Conservation (phyloP, 2,797 vertebrate species). For the Buceros bicornis region DNA sequence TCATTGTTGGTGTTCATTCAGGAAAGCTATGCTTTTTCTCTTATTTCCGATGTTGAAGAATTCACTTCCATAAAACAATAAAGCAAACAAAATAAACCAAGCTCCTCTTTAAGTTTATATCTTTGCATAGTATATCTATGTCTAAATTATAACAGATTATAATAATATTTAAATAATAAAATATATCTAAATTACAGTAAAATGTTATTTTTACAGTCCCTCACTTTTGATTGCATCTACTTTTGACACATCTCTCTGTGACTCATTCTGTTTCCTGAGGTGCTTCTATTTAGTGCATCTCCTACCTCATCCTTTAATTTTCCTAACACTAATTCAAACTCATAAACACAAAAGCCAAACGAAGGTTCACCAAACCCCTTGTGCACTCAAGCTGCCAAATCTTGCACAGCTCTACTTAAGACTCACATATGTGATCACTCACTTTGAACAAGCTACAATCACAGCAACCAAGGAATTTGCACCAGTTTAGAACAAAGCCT, state of each 20-base stretch:
- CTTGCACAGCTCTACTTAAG: constrained; percentile 72
- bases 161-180: neutral
- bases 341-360: constrained; percentile 59
- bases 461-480: constrained; percentile 76
- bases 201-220: neutral
- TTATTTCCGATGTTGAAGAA: neutral
- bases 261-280: neutral
- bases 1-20: neutral
- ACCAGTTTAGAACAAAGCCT: constrained; percentile 75
- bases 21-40: neutral
- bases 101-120: neutral
- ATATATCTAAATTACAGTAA: neutral
- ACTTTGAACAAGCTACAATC: constrained; percentile 72
- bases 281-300: neutral
- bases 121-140: neutral
- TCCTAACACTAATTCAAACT: constrained; percentile 54
- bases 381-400: constrained; percentile 72
- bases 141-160: neutral
- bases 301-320: constrained; percentile 61
- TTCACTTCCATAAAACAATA: neutral
- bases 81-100: neutral
- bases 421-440: constrained; percentile 63
- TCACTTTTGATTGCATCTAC: neutral
- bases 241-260: neutral
- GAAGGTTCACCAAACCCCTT: constrained; percentile 74